Percentiles rank a stretch among this genome's conserved stretches.
phyloP scores from a whole-genome alignment of 2,797 vertebrate genomes.

The Melanotaenia maccullochi region DNA sequence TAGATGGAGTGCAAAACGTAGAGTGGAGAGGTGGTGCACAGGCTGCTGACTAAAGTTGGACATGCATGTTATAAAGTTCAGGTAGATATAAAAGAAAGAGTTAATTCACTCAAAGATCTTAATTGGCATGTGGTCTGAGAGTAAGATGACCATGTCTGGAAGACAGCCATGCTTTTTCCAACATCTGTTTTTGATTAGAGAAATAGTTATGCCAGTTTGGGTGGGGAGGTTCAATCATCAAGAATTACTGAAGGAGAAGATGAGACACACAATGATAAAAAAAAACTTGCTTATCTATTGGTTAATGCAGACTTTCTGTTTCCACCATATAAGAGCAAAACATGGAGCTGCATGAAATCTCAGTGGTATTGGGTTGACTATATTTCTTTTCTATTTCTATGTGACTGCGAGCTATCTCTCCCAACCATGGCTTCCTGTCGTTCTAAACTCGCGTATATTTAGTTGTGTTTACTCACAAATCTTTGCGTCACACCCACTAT shows the following conservation, averaged over 20 bases:
- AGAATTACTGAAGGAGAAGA: too few species aligned
- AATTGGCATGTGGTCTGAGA: not conserved
- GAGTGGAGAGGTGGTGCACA: constrained; percentile 43
- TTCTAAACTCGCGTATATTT: too few species aligned
- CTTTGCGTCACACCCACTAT: too few species aligned
- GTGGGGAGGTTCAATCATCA: not conserved
- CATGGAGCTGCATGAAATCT: too few species aligned
- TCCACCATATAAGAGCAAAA: not conserved
- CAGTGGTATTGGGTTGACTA: too few species aligned
- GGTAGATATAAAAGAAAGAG: constrained; percentile 20
- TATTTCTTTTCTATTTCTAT: too few species aligned
- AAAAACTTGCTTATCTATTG: not conserved
- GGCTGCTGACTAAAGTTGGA: constrained; percentile 46
- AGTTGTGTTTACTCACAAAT: too few species aligned
- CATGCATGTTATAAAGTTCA: constrained; percentile 14
- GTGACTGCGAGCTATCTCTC: too few species aligned
- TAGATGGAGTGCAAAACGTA: constrained; percentile 57
- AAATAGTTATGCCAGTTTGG: not conserved
- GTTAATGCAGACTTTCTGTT: not conserved
- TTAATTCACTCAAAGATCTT: not conserved
- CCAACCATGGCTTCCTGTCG: too few species aligned
- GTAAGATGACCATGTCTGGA: not conserved
- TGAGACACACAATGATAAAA: not conserved
- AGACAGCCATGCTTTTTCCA: not conserved
- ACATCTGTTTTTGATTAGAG: not conserved